phyloP scores from a whole-genome alignment of 2,888 invertebrate genomes.

The Pyrochroa serraticornis region DNA sequence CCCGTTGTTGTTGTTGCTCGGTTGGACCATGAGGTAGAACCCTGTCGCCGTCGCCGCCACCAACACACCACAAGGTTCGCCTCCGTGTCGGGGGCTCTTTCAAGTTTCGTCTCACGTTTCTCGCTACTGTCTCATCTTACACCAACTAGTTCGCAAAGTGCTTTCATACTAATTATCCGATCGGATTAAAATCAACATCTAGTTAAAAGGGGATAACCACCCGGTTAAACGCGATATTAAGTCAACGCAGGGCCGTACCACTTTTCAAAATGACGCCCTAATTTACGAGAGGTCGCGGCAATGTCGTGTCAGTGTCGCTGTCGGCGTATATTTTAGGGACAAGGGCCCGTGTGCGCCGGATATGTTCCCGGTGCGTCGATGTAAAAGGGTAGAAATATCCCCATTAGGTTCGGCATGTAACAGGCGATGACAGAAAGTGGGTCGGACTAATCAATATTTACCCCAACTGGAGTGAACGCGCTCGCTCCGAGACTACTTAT shows the following conservation, averaged over 20 bases:
- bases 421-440: slow-evolving; percentile 35
- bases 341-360: slow-evolving; percentile 14
- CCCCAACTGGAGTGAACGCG: slow-evolving; percentile 32
- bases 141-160: slow-evolving; percentile 2
- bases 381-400: slow-evolving; percentile 27
- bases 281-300: slow-evolving; percentile 21
- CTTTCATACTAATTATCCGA: slow-evolving; percentile 19
- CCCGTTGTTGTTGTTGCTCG: slow-evolving; percentile 57
- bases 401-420: slow-evolving; percentile 29
- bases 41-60: slow-evolving; percentile 28
- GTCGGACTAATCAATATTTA: slow-evolving; percentile 39
- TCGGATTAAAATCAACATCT: slow-evolving; percentile 13
- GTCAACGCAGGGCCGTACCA: neutral
- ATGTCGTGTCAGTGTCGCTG: slow-evolving; percentile 12
- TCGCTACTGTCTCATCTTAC: slow-evolving; percentile 28
- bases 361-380: slow-evolving; percentile 7
- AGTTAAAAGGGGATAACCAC: slow-evolving; percentile 21
- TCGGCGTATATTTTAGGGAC: slow-evolving; percentile 17
- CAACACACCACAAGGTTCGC: slow-evolving; percentile 9
- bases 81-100: neutral
- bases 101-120: slow-evolving; percentile 15
- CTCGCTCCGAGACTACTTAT: slow-evolving; percentile 34
- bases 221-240: slow-evolving; percentile 10
- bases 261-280: neutral
- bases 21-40: slow-evolving; percentile 54